Evolutionary conservation across 2,113 vertebrate genomes (phyloP).

Genomic region (Heliornis fulica): DNA sequence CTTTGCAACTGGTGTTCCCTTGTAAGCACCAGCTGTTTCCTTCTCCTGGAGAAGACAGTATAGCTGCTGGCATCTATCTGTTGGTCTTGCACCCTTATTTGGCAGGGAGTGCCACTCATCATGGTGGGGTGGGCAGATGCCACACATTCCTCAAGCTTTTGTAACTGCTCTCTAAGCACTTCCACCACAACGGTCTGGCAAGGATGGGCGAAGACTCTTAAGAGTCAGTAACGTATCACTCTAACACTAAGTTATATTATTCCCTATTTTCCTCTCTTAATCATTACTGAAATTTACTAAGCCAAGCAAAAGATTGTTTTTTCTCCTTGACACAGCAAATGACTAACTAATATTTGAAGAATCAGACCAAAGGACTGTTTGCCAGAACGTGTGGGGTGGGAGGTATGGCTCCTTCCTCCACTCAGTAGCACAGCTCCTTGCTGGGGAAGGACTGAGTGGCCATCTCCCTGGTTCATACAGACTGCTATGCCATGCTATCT

Average conservation of each 20-base stretch:
- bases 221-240: not conserved
- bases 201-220: not conserved
- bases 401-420: not conserved
- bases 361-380: not conserved
- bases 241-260: rapidly evolving
- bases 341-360: not conserved
- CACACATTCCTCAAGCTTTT: not conserved
- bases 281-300: not conserved
- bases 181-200: not conserved
- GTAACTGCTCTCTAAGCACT: not conserved
- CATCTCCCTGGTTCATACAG: not conserved
- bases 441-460: not conserved
- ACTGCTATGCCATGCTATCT: not conserved
- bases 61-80: not conserved
- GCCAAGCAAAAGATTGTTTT: not conserved
- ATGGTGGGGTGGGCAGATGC: not conserved
- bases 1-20: not conserved
- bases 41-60: rapidly evolving
- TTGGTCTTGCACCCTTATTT: not conserved
- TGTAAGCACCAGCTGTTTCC: not conserved
- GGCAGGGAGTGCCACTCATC: not conserved
- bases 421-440: not conserved
- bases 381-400: not conserved
- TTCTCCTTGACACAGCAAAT: not conserved
- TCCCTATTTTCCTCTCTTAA: not conserved